Evolutionary conservation across 1,140 invertebrate genomes (phyloP).

Genomic region (Scaptomyza graminum): DNA sequence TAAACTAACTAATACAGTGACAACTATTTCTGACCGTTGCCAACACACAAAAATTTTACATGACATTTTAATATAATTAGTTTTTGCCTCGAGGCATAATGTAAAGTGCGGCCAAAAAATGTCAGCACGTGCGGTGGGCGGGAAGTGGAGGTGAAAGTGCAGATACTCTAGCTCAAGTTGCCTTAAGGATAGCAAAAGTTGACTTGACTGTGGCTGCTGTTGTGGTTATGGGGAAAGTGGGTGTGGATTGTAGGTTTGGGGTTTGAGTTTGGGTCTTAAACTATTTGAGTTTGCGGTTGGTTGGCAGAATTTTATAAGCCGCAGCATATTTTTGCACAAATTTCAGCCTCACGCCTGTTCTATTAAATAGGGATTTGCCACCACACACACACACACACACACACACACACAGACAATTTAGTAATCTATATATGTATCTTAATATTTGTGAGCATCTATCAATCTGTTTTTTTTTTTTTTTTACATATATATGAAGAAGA

Average conservation of each 20-base stretch:
- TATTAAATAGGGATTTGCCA: slow-evolving; percentile 76
- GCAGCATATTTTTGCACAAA: slow-evolving; percentile 71
- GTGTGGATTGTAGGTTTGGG: slow-evolving; percentile 4
- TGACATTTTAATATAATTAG: slow-evolving; percentile 82
- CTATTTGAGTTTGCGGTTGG: slow-evolving; percentile 65
- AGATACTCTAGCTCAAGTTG: slow-evolving; percentile 39
- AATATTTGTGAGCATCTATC: slow-evolving; percentile 30
- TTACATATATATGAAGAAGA: slow-evolving; percentile 44
- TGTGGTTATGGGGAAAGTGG: neutral
- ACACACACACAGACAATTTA: slow-evolving; percentile 13
- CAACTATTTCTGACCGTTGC: slow-evolving; percentile 62
- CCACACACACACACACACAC: slow-evolving; percentile 1
- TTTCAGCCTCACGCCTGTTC: slow-evolving; percentile 67
- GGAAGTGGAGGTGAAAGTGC: too few species aligned
- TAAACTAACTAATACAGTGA: slow-evolving; percentile 52
- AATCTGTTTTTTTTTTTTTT: slow-evolving; percentile 50
- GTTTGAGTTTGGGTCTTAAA: slow-evolving; percentile 46
- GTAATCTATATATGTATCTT: slow-evolving; percentile 43
- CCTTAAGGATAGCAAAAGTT: slow-evolving; percentile 60
- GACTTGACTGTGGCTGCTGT: slow-evolving; percentile 53
- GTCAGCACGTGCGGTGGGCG: slow-evolving; percentile 57
- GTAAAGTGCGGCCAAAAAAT: slow-evolving; percentile 80
- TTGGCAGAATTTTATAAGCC: slow-evolving; percentile 66
- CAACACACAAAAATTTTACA: slow-evolving; percentile 68
- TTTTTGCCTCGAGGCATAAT: slow-evolving; percentile 76